Evolutionary conservation across 2,888 invertebrate genomes (phyloP).

Genomic region (Ophioninae sp.): DNA sequence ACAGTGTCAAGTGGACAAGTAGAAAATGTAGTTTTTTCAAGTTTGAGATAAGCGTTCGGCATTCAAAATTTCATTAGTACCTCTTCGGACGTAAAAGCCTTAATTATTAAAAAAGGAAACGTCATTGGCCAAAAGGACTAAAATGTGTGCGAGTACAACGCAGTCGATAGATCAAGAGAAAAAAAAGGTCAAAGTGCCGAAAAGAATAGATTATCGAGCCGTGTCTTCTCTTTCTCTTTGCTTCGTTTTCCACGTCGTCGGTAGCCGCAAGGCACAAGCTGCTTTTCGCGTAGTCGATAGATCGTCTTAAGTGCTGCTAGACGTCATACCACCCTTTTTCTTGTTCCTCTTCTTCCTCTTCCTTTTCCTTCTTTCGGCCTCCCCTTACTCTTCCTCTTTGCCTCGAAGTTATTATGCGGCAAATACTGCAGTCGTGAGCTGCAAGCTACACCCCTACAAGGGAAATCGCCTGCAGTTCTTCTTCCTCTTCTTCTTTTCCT

Average conservation of each 20-base stretch:
- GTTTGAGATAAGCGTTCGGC: no score
- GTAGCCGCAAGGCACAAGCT: constrained; percentile 64
- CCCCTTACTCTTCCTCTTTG: constrained; percentile 40
- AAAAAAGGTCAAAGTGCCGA: constrained; percentile 69
- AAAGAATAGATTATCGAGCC: constrained; percentile 68
- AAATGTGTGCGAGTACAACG: no score
- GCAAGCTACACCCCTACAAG: constrained; percentile 43
- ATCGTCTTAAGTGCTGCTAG: constrained; percentile 74
- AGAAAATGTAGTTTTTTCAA: not conserved
- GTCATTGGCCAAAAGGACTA: no score
- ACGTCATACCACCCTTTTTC: constrained; percentile 71
- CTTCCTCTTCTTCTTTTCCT: constrained; percentile 31
- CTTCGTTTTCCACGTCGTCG: constrained; percentile 55
- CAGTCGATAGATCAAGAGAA: constrained; percentile 69
- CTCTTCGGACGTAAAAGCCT: no score
- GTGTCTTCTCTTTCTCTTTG: constrained; percentile 28
- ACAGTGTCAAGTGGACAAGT: constrained; percentile 10
- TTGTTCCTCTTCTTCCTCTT: constrained; percentile 54
- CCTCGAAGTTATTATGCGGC: constrained; percentile 64
- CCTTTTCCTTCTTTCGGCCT: constrained; percentile 28
- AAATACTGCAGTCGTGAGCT: constrained; percentile 62
- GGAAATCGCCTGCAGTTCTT: constrained; percentile 49
- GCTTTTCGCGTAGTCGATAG: constrained; percentile 69
- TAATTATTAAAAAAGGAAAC: no score
- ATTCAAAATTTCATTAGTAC: no score